Evolutionary conservation across 2,888 invertebrate genomes (phyloP).

Genomic region (Pristionchus mayeri): DNA sequence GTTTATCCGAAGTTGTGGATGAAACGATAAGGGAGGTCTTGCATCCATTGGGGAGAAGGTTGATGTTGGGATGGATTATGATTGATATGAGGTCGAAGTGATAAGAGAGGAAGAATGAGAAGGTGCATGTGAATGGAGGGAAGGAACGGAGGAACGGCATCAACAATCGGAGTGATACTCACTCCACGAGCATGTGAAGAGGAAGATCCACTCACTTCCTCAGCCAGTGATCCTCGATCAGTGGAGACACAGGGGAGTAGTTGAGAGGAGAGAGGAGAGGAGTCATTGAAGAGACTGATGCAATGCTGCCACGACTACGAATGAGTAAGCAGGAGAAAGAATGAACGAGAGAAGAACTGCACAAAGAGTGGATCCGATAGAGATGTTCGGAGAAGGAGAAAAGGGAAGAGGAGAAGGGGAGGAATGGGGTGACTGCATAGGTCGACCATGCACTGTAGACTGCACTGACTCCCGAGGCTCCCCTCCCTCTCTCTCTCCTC

Average conservation of each 20-base stretch:
- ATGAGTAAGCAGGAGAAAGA: not conserved
- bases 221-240: not conserved
- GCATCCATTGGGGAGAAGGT: not conserved
- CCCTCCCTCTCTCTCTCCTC: not conserved
- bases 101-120: not conserved
- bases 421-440: not conserved
- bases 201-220: not conserved
- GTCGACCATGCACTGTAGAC: not conserved
- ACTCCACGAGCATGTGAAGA: not conserved
- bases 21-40: not conserved
- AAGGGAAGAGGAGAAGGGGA: not conserved
- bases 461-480: not conserved
- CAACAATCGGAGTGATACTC: slow-evolving; percentile 12
- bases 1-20: not conserved
- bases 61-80: slow-evolving; percentile 8
- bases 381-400: not conserved
- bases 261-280: not conserved
- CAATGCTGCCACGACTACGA: not conserved
- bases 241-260: not conserved
- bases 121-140: slow-evolving; percentile 18
- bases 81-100: slow-evolving; percentile 17
- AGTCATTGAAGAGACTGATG: slow-evolving; percentile 2
- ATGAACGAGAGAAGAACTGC: not conserved
- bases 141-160: slow-evolving; percentile 2
- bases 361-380: not conserved